Evolutionary conservation across 1,140 invertebrate species (phyloP), one percentile per base, ranked within the genome.

Genomic region (Apolygus lucorum): DNA sequence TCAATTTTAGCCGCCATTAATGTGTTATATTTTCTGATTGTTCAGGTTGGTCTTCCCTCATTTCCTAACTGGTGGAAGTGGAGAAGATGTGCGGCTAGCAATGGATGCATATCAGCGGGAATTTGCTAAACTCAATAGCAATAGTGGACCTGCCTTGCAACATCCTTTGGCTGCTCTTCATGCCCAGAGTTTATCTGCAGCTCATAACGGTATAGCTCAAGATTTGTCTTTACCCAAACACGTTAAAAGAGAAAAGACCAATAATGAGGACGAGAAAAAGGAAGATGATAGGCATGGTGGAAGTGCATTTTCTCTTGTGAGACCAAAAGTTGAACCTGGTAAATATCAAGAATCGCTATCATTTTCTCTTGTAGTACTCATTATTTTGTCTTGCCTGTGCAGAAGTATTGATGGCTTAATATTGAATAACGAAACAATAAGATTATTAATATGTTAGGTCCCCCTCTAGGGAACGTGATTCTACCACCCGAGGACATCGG

Each of bases 21-120:
- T n/a, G n/a, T 42, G 8, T 62, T 62, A 62, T 21, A 28, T 62
- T 29, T 63, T 68, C 27, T 63, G 1, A 29, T 65, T 21, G 71
- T 71, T 21, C 77, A 89, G 88, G 82, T 83, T 89, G 77, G 80
- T 90, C 78, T 89, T 92, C 81, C 90, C 90, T 69, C 90, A 90
- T 75, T 88, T 91, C 83, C 88, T 93, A 79, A 71, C 76, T 59
- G 81, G 81, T 42, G 78, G 80, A 64, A 84, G 88, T 71, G 88
- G 87, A 74, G 93, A 96, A 72, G 91, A 93, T 42, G 91, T 95
- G 76, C 85, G 95, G 71, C 82, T 95, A 82, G 91, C 91, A 0
- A 79, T 96, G 14, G 92, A 95, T 74, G 90, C 92, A n/a, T 95
- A 95, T 78, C 92, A 94, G 76, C 85, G 93, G 49, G 93, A 96